Conservation (phyloP, 2,113 vertebrate species). For the Grammomys surdaster region DNA sequence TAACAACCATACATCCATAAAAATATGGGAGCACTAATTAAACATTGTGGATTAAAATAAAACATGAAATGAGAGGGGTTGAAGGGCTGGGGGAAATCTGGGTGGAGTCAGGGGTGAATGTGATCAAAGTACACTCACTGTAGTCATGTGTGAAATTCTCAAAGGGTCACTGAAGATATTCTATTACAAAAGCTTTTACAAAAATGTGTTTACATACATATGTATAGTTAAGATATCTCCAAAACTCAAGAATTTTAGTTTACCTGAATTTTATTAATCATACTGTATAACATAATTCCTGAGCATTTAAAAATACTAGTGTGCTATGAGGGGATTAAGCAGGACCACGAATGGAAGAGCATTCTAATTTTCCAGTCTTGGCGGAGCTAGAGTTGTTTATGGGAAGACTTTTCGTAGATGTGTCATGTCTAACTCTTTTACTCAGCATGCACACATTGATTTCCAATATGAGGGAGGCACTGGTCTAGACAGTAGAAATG, state of each 20-base stretch:
- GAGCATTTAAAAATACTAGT: background rate
- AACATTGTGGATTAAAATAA: background rate
- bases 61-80: background rate
- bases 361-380: background rate
- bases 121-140: background rate
- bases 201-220: background rate
- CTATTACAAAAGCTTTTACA: background rate
- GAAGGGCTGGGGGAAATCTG: background rate
- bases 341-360: background rate
- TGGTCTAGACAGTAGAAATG: background rate
- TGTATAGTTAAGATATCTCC: background rate
- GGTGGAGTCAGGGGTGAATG: background rate
- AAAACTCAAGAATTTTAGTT: slow-evolving; percentile 1
- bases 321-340: background rate
- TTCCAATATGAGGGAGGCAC: background rate
- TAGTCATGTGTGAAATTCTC: background rate
- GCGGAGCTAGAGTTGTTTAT: background rate
- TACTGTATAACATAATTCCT: background rate
- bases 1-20: background rate
- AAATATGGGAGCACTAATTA: background rate
- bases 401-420: background rate
- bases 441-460: background rate
- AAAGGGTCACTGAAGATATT: background rate
- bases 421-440: background rate
- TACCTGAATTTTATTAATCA: background rate